Evolutionary conservation across 2,113 vertebrate genomes (phyloP).

Genomic region (Pseudopipra pipra): DNA sequence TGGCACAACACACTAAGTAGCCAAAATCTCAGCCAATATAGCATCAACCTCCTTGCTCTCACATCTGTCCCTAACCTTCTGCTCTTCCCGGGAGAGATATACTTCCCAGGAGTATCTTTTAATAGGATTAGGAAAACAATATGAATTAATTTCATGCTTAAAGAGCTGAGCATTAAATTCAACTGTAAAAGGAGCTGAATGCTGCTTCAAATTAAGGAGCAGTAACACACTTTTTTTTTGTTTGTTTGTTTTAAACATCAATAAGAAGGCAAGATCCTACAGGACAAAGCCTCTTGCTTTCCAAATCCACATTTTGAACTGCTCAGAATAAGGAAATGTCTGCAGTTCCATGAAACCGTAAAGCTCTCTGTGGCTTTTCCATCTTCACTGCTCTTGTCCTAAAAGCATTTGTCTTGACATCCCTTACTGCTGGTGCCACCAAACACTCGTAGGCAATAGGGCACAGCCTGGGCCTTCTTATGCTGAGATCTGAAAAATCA

Average conservation of each 20-base stretch:
- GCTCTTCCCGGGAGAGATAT: not conserved
- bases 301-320: not conserved
- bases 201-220: not conserved
- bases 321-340: not conserved
- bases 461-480: constrained; percentile 17
- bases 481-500: constrained; percentile 39
- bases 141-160: not conserved
- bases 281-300: not conserved
- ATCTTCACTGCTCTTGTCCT: not conserved
- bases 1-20: not conserved
- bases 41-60: not conserved
- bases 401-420: constrained; percentile 55
- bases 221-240: not conserved
- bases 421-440: not conserved
- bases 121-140: not conserved
- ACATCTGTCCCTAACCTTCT: not conserved
- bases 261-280: not conserved
- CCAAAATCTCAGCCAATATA: not conserved
- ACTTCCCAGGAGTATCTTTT: not conserved
- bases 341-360: not conserved
- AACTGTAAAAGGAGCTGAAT: not conserved
- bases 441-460: constrained; percentile 4
- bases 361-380: constrained; percentile 13
- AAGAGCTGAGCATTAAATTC: not conserved
- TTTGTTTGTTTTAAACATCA: not conserved